Evolutionary conservation across 1,140 invertebrate species (phyloP).

Genomic region (Drosophila burlai): DNA sequence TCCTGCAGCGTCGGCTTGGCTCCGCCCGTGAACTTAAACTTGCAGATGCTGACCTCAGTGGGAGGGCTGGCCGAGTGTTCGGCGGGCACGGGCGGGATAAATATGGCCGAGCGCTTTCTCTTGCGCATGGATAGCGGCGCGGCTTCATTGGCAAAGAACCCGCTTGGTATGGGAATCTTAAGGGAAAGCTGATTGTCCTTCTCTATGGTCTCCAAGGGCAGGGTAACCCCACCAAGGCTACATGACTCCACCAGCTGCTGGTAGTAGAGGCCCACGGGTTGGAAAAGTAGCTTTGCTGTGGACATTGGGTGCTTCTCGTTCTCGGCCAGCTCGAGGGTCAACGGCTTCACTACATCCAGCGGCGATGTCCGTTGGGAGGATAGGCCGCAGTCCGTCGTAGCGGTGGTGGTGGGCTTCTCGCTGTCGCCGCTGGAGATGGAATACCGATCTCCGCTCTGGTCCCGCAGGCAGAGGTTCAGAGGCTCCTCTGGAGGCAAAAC

Average conservation of each 20-base stretch:
- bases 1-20: conserved; percentile 94
- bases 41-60: conserved; percentile 95
- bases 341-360: conserved; percentile 38
- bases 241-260: conserved; percentile 87
- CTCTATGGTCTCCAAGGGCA: conserved; percentile 76
- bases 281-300: conserved; percentile 86
- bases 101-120: conserved; percentile 92
- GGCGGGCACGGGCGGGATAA: conserved; percentile 91
- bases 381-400: conserved; percentile 54
- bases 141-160: conserved; percentile 59
- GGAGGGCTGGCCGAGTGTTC: conserved; percentile 90
- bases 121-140: conserved; percentile 86
- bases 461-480: conserved; percentile 93
- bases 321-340: conserved; percentile 49
- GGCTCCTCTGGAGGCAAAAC: conserved; percentile 87
- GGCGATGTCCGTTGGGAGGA: conserved; percentile 68
- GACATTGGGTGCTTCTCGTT: conserved; percentile 25
- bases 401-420: conserved; percentile 44
- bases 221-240: conserved; percentile 37
- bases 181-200: conserved; percentile 81
- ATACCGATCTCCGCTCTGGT: conserved; percentile 73
- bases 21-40: conserved; percentile 96
- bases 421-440: conserved; percentile 81
- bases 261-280: conserved; percentile 91
- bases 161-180: conserved; percentile 79